These are phyloP conservation scores for Urocolius indicus DNA, from an alignment of 2,113 vertebrate genomes.

Conservation along the genomic window DNA sequence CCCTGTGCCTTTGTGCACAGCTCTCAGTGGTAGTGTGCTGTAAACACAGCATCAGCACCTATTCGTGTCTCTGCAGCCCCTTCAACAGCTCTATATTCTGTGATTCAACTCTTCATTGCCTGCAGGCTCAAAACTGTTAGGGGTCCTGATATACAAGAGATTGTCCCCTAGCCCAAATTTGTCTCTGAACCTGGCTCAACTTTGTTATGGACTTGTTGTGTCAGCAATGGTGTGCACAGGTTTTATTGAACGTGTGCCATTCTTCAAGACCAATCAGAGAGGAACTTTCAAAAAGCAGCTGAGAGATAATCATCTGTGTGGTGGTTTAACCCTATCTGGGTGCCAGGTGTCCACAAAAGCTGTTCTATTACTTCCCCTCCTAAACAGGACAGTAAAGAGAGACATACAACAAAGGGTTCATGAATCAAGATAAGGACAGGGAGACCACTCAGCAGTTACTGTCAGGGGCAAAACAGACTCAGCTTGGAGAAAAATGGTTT, in stretches of 20 bases:
- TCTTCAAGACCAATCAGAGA: not conserved
- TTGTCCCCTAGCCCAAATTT: not conserved
- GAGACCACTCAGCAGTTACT: too few species aligned
- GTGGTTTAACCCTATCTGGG: too few species aligned
- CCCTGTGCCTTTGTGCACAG: accelerated
- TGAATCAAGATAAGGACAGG: too few species aligned
- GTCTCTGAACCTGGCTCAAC: not conserved
- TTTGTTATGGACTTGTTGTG: not conserved
- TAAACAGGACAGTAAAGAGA: too few species aligned
- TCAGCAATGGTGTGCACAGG: accelerated
- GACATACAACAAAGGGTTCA: too few species aligned
- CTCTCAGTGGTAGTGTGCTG: accelerated
- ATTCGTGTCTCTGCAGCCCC: not conserved
- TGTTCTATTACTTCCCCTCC: too few species aligned
- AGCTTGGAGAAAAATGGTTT: too few species aligned
- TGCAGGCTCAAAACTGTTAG: not conserved
- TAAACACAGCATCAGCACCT: not conserved
- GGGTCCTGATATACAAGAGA: accelerated
- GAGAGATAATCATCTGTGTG: not conserved
- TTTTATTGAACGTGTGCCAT: not conserved
- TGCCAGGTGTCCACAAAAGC: too few species aligned
- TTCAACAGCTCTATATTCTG: not conserved
- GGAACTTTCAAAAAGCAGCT: not conserved
- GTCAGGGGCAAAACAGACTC: too few species aligned
- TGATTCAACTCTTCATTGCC: not conserved